A percentile compares a stretch with the other conserved stretches of the same genome.
phyloP scores from a whole-genome alignment of 2,888 invertebrate genomes.

The Camponotus fellah region DNA sequence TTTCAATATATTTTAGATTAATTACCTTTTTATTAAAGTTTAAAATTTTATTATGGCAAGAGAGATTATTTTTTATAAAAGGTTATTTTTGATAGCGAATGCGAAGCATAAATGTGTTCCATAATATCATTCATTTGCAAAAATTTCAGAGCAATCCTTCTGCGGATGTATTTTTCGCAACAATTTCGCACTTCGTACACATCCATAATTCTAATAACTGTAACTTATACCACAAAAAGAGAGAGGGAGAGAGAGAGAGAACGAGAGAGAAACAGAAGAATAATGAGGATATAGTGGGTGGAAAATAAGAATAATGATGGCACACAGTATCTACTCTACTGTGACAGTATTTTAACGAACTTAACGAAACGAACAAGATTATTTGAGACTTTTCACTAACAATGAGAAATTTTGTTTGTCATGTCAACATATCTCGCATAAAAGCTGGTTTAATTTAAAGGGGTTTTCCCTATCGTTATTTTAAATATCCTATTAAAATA shows the following conservation, averaged over 20 bases:
- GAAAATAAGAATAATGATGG: constrained; percentile 28
- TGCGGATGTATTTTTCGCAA: constrained; percentile 1
- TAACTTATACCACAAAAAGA: constrained; percentile 5
- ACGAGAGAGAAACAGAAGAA: background rate
- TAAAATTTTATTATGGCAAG: background rate
- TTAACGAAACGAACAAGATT: constrained; percentile 40
- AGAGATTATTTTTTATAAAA: constrained; percentile 13
- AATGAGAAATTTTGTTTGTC: constrained; percentile 27
- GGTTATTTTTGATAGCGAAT: background rate
- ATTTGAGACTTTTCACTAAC: constrained; percentile 21
- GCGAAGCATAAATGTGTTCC: background rate
- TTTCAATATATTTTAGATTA: background rate
- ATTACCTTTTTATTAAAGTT: background rate
- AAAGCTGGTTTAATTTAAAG: background rate
- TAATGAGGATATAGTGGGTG: constrained; percentile 38
- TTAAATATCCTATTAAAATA: background rate
- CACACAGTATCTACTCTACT: background rate
- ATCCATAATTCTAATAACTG: constrained; percentile 1
- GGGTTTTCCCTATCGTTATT: background rate
- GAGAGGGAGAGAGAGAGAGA: background rate
- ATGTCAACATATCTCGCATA: constrained; percentile 5
- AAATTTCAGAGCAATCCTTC: background rate
- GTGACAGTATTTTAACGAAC: constrained; percentile 35
- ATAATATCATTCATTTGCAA: background rate
- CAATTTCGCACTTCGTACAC: background rate